A percentile compares a stretch with the other conserved stretches of the same genome.
Conservation (phyloP, 2,797 vertebrate genomes). For the Xenentodon cancila region DNA sequence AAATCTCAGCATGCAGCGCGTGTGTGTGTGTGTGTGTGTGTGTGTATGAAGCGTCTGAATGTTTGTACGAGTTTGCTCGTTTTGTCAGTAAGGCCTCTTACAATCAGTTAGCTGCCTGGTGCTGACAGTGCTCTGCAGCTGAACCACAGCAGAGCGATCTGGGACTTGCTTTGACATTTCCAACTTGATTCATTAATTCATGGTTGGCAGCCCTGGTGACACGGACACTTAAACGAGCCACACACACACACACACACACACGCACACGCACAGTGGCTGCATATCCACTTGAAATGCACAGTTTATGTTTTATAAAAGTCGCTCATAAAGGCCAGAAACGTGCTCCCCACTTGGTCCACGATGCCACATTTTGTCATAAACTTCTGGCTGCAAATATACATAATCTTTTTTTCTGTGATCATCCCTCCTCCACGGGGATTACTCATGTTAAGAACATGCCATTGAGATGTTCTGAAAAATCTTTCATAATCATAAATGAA, state of each 20-base stretch:
- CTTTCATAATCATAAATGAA: slow-evolving; percentile 59
- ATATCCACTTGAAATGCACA: slow-evolving; percentile 44
- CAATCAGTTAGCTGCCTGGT: slow-evolving; percentile 68
- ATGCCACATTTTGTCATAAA: slow-evolving; percentile 32
- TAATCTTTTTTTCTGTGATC: slow-evolving; percentile 17
- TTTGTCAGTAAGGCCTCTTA: slow-evolving; percentile 59
- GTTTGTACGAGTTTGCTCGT: slow-evolving; percentile 38
- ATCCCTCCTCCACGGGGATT: slow-evolving; percentile 35
- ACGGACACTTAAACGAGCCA: slow-evolving; percentile 52
- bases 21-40: not conserved
- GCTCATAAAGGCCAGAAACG: slow-evolving; percentile 37
- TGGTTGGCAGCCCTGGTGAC: slow-evolving; percentile 62
- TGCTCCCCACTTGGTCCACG: slow-evolving; percentile 3
- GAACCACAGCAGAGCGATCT: slow-evolving; percentile 62
- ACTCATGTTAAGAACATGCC: slow-evolving; percentile 40
- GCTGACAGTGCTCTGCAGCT: slow-evolving; percentile 68
- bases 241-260: slow-evolving; percentile 13
- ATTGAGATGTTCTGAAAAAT: slow-evolving; percentile 55
- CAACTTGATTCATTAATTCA: slow-evolving; percentile 77
- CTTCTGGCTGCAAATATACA: slow-evolving; percentile 9
- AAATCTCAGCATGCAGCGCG: slow-evolving; percentile 42
- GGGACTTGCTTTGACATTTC: slow-evolving; percentile 77
- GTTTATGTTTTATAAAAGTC: slow-evolving; percentile 43
- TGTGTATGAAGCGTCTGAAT: slow-evolving; percentile 15
- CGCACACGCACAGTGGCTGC: slow-evolving; percentile 7